Evolutionary conservation across 2,797 vertebrate genomes (phyloP).

Genomic region (Fundulus diaphanus): DNA sequence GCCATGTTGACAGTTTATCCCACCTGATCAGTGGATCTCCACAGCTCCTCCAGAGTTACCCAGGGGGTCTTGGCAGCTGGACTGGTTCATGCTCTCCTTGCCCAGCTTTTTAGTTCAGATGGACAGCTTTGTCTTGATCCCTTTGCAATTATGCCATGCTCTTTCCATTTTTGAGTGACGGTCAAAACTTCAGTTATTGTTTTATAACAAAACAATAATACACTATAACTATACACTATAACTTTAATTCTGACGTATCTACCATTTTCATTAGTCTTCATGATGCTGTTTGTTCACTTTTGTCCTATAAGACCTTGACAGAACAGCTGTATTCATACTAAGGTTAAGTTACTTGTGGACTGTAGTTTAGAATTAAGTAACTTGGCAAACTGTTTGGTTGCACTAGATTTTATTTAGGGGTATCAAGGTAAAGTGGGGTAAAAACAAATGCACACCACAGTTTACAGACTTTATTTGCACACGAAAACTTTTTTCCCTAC

Average conservation of each 20-base stretch:
- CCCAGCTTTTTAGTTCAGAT: neutral
- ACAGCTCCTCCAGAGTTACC: neutral
- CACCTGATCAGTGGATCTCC: neutral
- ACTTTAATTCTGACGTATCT: neutral
- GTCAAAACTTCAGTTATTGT: neutral
- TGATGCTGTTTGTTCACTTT: neutral
- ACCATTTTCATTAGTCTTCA: neutral
- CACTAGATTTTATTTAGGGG: neutral
- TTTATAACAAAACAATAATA: neutral
- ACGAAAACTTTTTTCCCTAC: neutral
- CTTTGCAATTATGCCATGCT: neutral
- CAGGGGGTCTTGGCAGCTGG: neutral
- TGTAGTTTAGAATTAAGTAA: neutral
- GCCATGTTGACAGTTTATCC: neutral
- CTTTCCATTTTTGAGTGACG: no score
- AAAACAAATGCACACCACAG: neutral
- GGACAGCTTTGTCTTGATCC: neutral
- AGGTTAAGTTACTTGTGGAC: neutral
- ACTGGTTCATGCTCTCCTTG: neutral
- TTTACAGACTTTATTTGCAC: neutral
- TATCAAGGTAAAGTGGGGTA: neutral
- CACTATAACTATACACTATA: neutral
- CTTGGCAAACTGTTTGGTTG: neutral
- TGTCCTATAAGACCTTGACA: neutral
- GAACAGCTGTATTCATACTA: neutral